Conservation (phyloP, 2,888 invertebrate genomes). For the Protophormia terraenovae region DNA sequence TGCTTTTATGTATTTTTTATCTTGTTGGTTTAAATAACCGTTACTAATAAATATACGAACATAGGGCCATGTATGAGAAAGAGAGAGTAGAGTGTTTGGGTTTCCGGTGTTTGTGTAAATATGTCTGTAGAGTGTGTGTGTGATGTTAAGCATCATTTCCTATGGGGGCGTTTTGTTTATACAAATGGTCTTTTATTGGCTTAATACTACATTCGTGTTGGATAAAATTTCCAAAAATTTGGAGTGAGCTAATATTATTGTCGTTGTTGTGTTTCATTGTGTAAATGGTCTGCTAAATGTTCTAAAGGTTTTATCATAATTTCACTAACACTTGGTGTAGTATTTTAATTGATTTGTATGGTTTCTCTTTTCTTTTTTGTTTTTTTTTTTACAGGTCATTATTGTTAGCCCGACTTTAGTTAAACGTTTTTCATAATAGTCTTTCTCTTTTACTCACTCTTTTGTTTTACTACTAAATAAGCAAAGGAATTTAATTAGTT, state of each 20-base stretch:
- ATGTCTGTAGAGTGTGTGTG: neutral
- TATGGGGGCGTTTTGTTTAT: constrained; percentile 64
- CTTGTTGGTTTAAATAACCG: constrained; percentile 52
- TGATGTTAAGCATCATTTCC: constrained; percentile 47
- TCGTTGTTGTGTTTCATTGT: neutral
- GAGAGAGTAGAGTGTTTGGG: neutral
- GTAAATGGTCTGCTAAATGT: constrained; percentile 39
- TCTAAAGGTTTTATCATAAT: constrained; percentile 36
- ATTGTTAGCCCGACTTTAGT: neutral
- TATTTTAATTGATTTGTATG: constrained; percentile 52
- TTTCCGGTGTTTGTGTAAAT: neutral
- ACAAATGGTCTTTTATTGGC: constrained; percentile 63
- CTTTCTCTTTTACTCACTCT: neutral
- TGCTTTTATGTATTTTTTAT: neutral
- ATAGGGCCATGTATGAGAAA: neutral
- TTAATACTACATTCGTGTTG: constrained; percentile 29
- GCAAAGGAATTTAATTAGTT: constrained; percentile 40
- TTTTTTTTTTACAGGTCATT: neutral
- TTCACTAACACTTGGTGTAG: constrained; percentile 48
- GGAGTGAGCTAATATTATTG: neutral
- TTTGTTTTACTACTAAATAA: constrained; percentile 1
- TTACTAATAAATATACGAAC: constrained; percentile 35
- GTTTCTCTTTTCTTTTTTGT: neutral
- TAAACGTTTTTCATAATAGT: neutral
- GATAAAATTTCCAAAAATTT: neutral